Conservation (phyloP, 1,140 invertebrate species). For the Ceratitis capitata region DNA sequence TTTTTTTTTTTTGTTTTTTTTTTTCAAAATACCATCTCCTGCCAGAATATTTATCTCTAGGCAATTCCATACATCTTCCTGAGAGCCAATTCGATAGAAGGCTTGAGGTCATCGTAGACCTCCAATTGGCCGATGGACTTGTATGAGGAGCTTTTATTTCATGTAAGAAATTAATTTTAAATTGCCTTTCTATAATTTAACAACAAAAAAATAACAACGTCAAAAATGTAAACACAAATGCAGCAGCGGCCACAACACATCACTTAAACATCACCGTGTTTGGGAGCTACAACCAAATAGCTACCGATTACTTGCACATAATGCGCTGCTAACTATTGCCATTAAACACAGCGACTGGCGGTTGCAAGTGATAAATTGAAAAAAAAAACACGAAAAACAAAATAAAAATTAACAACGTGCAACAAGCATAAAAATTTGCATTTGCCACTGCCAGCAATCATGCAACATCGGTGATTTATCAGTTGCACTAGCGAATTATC, state of each 20-base stretch:
- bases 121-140: too few species aligned
- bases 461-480: slow-evolving; percentile 18
- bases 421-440: slow-evolving; percentile 27
- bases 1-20: too few species aligned
- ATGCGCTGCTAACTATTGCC: slow-evolving; percentile 32
- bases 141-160: too few species aligned
- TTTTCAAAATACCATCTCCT: too few species aligned
- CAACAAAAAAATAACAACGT: neutral
- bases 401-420: neutral
- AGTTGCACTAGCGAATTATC: slow-evolving; percentile 23
- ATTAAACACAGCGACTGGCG: slow-evolving; percentile 5
- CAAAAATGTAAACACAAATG: slow-evolving; percentile 2
- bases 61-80: too few species aligned
- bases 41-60: too few species aligned
- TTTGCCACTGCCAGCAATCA: neutral
- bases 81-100: too few species aligned
- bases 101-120: too few species aligned
- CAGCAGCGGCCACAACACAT: neutral
- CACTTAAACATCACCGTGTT: slow-evolving; percentile 19
- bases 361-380: neutral
- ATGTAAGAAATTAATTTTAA: too few species aligned
- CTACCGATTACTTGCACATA: slow-evolving; percentile 23
- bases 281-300: slow-evolving; percentile 19
- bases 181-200: too few species aligned
- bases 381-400: too few species aligned